Base-by-base conservation (phyloP, 1,140 invertebrate species). In the Pentalonia nigronervosa region DNA sequence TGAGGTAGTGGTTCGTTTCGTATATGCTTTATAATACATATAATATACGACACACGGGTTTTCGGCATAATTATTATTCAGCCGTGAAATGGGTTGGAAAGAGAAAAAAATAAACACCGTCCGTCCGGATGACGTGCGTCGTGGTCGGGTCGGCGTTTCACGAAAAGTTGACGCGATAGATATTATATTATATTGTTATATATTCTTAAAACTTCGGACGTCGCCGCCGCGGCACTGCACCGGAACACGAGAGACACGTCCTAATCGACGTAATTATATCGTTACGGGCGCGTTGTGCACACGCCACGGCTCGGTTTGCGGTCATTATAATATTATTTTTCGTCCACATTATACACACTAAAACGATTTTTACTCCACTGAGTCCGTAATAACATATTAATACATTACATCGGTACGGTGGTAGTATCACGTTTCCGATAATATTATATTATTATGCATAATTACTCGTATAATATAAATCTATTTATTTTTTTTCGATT, bases 71-170 rank as follows among this genome's bases (percentile, higher is more conserved):
- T 90, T 60, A 60, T 90, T 60, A 41, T 90, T 60, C 88, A 41
- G 53, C 88, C 88, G 88, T 90, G 88, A 90, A 90, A 90, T 90
- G 53, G 25, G 36, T 34, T 36, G 25, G 50, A 89, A 34, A 50
- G 1, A 89, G 50, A 88, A 34, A 41, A 21, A 34, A 50, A n/a
- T 53, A 48, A 50, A 88, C 8, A 41, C n/a, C 17, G 87, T 34
- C 48, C n/a, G n/a, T 50, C 17, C 87, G 47, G 45, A 90, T 41
- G 50, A 50, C 23, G 36, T 90, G 34, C 34, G 88, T 53, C 34
- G 34, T 25, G 9, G 83, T n/a, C 47, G 30, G 45, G 34, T n/a
- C 88, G 48, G 41, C 8, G 53, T 90, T 36, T 56, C 36, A 30
- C 53, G 36, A 90, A 56, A 90, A 90, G 88, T 60, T 60, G 50